phyloP scores from a whole-genome alignment of 2,888 invertebrate genomes.

The Papilio gigon region DNA sequence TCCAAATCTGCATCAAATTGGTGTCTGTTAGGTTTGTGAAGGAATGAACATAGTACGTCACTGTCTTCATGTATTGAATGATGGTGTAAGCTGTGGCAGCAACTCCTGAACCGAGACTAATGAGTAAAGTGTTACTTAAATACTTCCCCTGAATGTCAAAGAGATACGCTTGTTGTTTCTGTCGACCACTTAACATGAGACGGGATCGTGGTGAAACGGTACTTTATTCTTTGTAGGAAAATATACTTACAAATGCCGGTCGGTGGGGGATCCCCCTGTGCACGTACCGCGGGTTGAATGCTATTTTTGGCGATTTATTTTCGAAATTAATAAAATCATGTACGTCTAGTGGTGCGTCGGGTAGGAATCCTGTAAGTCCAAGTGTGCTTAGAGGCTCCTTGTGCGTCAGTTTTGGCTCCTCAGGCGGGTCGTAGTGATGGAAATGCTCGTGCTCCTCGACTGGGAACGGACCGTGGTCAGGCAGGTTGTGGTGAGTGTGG shows the following conservation, averaged over 20 bases:
- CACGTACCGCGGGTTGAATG: background rate
- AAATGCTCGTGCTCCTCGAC: constrained; percentile 78
- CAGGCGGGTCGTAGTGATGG: constrained; percentile 67
- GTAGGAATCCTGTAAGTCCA: constrained; percentile 73
- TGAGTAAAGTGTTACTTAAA: too few relatives aligned
- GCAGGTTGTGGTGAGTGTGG: constrained; percentile 68
- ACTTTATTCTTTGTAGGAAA: too few relatives aligned
- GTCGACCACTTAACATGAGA: too few relatives aligned
- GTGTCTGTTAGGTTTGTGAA: too few relatives aligned
- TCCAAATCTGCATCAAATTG: too few relatives aligned
- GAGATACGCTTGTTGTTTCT: too few relatives aligned
- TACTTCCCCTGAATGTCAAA: too few relatives aligned
- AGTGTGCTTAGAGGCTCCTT: constrained; percentile 67
- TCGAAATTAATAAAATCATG: constrained; percentile 1
- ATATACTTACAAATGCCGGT: background rate
- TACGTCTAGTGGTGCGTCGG: constrained; percentile 64
- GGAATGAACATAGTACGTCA: too few relatives aligned
- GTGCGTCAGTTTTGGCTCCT: constrained; percentile 51
- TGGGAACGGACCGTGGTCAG: constrained; percentile 57
- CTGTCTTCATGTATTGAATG: too few relatives aligned
- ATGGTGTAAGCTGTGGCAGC: too few relatives aligned
- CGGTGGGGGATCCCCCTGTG: background rate
- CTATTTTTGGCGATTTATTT: background rate
- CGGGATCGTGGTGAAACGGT: too few relatives aligned
- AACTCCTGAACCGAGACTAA: too few relatives aligned